Conservation (phyloP, 2,113 vertebrate genomes). For the Cnemophilus loriae region DNA sequence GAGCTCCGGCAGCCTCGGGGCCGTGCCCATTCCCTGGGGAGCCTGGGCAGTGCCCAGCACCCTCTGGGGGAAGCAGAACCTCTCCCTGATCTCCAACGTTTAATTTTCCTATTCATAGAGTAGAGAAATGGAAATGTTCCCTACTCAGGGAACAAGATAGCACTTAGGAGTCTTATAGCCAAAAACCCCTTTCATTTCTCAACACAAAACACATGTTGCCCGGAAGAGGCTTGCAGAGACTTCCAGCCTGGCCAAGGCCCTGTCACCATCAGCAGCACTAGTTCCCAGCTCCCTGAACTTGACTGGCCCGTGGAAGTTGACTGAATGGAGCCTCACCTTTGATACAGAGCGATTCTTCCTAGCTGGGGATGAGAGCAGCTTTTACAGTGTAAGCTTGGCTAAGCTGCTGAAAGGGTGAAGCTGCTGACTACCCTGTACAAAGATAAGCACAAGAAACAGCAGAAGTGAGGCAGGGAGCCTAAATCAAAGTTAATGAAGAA, state of each 20-base stretch:
- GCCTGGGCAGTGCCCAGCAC: background rate
- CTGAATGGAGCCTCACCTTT: background rate
- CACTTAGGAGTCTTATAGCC: accelerated
- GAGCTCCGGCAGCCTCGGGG: background rate
- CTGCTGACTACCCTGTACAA: background rate
- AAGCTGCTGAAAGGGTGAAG: conserved; percentile 7
- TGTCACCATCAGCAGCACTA: background rate
- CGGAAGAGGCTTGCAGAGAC: background rate
- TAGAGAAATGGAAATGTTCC: background rate
- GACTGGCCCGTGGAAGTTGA: background rate
- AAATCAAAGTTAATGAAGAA: conserved; percentile 31
- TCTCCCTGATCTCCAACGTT: accelerated
- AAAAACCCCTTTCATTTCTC: accelerated
- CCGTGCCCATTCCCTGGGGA: background rate
- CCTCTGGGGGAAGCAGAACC: background rate
- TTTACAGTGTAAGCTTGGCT: background rate
- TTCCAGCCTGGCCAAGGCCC: background rate
- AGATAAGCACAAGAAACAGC: conserved; percentile 33
- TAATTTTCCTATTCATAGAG: background rate
- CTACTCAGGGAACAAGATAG: background rate
- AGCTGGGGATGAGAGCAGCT: conserved; percentile 1
- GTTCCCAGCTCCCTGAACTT: background rate
- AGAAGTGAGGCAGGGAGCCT: conserved; percentile 39
- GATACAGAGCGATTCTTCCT: background rate
- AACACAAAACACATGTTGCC: accelerated